These are phyloP conservation scores for Amiota minor DNA, from an alignment of 2,888 invertebrate genomes.

Conservation along the genomic window DNA sequence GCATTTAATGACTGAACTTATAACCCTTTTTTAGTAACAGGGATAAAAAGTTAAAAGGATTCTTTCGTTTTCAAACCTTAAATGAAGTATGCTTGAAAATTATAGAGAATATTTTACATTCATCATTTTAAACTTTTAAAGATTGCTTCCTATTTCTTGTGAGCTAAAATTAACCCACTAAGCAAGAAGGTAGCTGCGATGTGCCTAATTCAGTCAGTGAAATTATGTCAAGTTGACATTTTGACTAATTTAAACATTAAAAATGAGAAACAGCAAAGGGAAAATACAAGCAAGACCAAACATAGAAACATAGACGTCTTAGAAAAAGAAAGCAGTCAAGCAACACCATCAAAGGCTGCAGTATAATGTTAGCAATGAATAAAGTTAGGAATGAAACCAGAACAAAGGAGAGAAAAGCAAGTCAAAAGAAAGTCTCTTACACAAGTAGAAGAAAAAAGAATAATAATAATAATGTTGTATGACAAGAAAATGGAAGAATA, in stretches of 20 bases:
- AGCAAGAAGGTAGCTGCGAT: too few species aligned
- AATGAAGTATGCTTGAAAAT: too few species aligned
- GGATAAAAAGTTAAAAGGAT: too few species aligned
- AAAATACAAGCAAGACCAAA: background rate
- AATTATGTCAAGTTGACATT: constrained; percentile 28
- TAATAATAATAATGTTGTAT: too few species aligned
- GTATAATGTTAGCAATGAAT: background rate
- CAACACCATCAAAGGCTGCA: background rate
- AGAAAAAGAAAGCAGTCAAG: background rate
- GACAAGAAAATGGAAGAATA: background rate
- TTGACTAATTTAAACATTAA: constrained; percentile 29
- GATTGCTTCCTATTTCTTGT: too few species aligned
- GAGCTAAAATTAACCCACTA: too few species aligned
- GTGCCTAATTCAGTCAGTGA: background rate
- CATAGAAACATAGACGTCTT: background rate
- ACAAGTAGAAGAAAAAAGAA: background rate
- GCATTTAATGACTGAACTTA: constrained; percentile 8
- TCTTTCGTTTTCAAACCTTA: too few species aligned
- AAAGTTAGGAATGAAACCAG: background rate
- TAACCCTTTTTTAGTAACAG: too few species aligned
- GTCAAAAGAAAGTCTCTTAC: background rate
- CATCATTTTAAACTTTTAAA: too few species aligned
- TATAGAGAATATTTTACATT: too few species aligned
- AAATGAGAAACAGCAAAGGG: constrained; percentile 11
- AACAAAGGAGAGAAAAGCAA: background rate